Base-by-base conservation (phyloP, 1,140 invertebrate genomes). In the Physella acuta region DNA sequence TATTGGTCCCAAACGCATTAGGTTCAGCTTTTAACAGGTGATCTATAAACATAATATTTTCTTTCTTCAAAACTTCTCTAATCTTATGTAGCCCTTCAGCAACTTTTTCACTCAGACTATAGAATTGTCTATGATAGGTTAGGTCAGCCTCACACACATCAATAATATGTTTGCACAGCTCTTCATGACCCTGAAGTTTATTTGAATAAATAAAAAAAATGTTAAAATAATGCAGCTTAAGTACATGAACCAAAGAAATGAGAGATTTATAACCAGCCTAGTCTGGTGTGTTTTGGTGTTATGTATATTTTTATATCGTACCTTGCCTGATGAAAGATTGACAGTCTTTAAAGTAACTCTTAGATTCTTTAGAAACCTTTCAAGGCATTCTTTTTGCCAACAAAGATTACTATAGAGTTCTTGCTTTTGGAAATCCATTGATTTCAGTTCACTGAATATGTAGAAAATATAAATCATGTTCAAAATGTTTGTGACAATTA, bases 371-470 rank as follows among this genome's bases (percentile, higher is more conserved):
- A 63, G 17, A n/a, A 78, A 69, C 3, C 68, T 36, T 44, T 75
- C 44, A 5, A 76, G 39, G 34, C 73, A 75, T 49, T 76, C 72
- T 31, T 71, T 62, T 31, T 73, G 67, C 61, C 71, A 70, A 28
- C 52, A 71, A 20, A 76, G 59, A n/a, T 55, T 39, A 24, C 70
- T 63, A 63, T 73, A 76, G 16, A 71, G 61, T 31, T 70, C 58
- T 51, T 78, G 77, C 5, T 61, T 71, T 65, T 75, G 71, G 11
- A 76, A 51, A 37, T 74, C 71, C 64, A 78, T 31, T 8, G 36
- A 3, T 51, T 34, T 33, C 16, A 34, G 53, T 31, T 58, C 36
- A 30, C 60, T n/a, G n/a, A n/a, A n/a, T n/a, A n/a, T n/a, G n/a
- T 52, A 3, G 71, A 59, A 66, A 65, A 33, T 71, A 73, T n/a